phyloP scores from a whole-genome alignment of 2,797 vertebrate genomes.

The Rhinella marina region DNA sequence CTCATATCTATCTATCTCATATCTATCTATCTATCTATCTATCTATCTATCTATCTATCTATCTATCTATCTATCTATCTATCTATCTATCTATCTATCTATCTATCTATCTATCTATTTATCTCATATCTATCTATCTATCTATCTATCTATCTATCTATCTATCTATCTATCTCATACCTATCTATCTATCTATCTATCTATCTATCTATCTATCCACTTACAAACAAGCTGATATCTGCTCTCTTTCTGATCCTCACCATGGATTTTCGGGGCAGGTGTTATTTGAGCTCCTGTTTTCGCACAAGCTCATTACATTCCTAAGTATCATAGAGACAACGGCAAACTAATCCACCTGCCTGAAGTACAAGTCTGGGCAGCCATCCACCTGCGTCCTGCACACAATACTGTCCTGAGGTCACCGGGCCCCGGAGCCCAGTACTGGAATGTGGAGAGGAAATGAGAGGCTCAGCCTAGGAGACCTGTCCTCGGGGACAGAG shows the following conservation, averaged over 20 bases:
- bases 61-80: no score
- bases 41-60: no score
- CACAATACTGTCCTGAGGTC: slow-evolving; percentile 26
- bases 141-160: no score
- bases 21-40: no score
- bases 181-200: no score
- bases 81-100: no score
- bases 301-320: slow-evolving; percentile 39
- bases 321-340: slow-evolving; percentile 33
- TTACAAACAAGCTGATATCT: neutral
- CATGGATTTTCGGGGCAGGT: slow-evolving; percentile 23
- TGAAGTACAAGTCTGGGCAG: slow-evolving; percentile 49
- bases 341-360: slow-evolving; percentile 53
- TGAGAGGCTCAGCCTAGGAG: neutral
- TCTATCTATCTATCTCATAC: no score
- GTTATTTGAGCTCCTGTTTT: slow-evolving; percentile 47
- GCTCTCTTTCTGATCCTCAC: neutral
- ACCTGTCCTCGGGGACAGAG: neutral
- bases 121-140: no score
- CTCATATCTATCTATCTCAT: no score
- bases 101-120: no score
- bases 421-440: neutral
- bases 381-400: slow-evolving; percentile 43
- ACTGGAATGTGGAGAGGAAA: slow-evolving; percentile 23
- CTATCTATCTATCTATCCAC: neutral